These are phyloP conservation scores for Drosophila sechellia DNA, from an alignment of 1,140 invertebrate species.

Conservation along the genomic window DNA sequence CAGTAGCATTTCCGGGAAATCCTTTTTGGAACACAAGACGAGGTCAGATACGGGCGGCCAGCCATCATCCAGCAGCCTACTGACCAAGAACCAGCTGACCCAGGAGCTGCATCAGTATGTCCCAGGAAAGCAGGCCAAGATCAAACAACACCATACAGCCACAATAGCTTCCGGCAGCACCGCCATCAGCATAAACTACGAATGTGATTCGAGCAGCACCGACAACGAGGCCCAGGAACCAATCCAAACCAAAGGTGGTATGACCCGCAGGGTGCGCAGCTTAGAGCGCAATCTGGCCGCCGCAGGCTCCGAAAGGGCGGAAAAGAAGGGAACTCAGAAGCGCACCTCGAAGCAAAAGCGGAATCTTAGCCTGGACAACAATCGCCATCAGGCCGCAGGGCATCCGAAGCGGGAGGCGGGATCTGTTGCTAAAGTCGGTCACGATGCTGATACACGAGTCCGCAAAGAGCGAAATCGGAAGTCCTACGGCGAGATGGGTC, in stretches of 20 bases:
- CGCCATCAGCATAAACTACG: constrained; percentile 28
- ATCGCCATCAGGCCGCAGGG: constrained; percentile 21
- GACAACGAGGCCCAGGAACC: constrained; percentile 60
- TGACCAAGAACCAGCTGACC: constrained; percentile 69
- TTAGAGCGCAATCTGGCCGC: constrained; percentile 62
- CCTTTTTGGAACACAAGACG: constrained; percentile 36
- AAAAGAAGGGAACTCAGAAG: constrained; percentile 62
- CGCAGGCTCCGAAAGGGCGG: constrained; percentile 38
- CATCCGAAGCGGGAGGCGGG: constrained; percentile 18
- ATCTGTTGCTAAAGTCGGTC: constrained; percentile 7
- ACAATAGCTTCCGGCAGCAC: constrained; percentile 11
- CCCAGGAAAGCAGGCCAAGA: constrained; percentile 37
- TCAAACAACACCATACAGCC: constrained; percentile 11
- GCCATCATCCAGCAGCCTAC: constrained; percentile 51
- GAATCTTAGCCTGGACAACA: constrained; percentile 76
- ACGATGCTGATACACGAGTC: constrained; percentile 14
- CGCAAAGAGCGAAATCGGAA: constrained; percentile 55
- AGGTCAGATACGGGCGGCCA: constrained; percentile 4
- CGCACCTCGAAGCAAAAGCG: constrained; percentile 76
- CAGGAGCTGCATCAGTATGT: constrained; percentile 74
- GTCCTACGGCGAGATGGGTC: constrained; percentile 14
- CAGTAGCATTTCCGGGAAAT: constrained; percentile 74
- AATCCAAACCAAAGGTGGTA: constrained; percentile 24
- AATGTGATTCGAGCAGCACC: constrained; percentile 71
- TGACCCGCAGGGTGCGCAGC: constrained; percentile 66